Evolutionary conservation across 2,888 invertebrate genomes (phyloP).

Genomic region (Chirona hameri): DNA sequence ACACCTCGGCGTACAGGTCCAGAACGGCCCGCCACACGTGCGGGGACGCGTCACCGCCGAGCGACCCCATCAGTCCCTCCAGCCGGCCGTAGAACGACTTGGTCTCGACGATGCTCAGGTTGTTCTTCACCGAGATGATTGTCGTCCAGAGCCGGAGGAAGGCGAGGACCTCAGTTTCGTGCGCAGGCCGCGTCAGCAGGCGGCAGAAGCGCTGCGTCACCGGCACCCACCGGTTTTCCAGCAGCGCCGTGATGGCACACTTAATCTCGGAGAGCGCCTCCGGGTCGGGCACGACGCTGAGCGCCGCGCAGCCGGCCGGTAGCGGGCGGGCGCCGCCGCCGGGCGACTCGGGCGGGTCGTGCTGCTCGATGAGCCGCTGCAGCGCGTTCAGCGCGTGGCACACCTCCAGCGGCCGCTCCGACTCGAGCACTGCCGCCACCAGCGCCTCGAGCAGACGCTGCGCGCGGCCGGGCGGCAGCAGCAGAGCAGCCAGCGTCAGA

Average conservation of each 20-base stretch:
- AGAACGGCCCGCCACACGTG: slow-evolving; percentile 80
- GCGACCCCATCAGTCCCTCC: slow-evolving; percentile 48
- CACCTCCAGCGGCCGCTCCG: slow-evolving; percentile 10
- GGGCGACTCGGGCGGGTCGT: background rate
- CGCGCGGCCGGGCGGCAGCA: background rate
- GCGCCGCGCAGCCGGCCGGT: background rate
- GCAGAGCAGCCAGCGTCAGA: background rate
- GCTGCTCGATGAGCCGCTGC: slow-evolving; percentile 26
- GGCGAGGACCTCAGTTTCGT: slow-evolving; percentile 52
- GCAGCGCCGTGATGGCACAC: slow-evolving; percentile 27
- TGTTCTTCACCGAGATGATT: slow-evolving; percentile 84
- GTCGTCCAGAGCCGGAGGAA: slow-evolving; percentile 85
- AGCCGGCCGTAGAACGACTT: slow-evolving; percentile 82
- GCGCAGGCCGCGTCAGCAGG: background rate
- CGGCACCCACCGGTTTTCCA: background rate
- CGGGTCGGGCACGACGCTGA: background rate
- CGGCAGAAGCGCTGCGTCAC: slow-evolving; percentile 28
- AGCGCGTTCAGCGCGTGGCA: slow-evolving; percentile 7
- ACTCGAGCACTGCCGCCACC: slow-evolving; percentile 12
- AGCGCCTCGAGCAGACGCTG: slow-evolving; percentile 27
- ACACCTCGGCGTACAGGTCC: slow-evolving; percentile 80
- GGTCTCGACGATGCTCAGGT: slow-evolving; percentile 81
- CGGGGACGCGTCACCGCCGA: slow-evolving; percentile 59
- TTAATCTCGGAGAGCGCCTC: slow-evolving; percentile 8
- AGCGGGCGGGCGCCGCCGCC: background rate